Conservation (phyloP, 2,888 invertebrate genomes). For the Sicus ferrugineus region DNA sequence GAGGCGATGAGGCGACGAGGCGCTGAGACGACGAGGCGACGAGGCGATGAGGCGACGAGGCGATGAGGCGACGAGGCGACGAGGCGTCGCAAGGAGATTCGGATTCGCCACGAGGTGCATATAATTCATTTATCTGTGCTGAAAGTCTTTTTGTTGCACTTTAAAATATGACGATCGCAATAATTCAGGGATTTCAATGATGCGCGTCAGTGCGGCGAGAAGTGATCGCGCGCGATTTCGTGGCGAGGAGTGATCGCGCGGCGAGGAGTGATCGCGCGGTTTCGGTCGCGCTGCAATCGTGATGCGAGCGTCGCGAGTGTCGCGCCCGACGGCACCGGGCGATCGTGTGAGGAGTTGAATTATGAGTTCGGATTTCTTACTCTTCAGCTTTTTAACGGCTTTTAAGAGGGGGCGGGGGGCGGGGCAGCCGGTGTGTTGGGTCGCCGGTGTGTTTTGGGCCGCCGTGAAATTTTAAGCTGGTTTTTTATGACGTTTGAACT, state of each 20-base stretch:
- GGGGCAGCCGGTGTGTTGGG: slow-evolving; percentile 54
- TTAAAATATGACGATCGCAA: slow-evolving; percentile 52
- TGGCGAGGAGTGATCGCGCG: no score
- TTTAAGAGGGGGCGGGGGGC: neutral
- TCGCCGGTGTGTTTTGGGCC: slow-evolving; percentile 64
- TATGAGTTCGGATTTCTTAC: slow-evolving; percentile 7
- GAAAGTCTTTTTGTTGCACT: slow-evolving; percentile 40
- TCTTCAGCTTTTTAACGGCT: slow-evolving; percentile 27
- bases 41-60: neutral
- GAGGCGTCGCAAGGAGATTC: no score
- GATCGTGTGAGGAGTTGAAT: slow-evolving; percentile 13
- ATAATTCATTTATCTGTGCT: slow-evolving; percentile 55
- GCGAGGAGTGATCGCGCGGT: no score
- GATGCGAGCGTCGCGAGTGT: neutral
- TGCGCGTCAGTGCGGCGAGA: slow-evolving; percentile 49
- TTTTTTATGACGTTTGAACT: neutral
- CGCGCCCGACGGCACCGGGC: slow-evolving; percentile 4
- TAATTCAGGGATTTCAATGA: slow-evolving; percentile 64
- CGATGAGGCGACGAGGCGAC: neutral
- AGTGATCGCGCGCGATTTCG: neutral
- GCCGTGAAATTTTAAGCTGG: slow-evolving; percentile 50
- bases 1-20: neutral
- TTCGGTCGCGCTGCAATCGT: neutral
- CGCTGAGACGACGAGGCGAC: neutral
- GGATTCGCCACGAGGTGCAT: slow-evolving; percentile 56